Base-by-base conservation (phyloP, 2,888 invertebrate species). In the Lasius platythorax region DNA sequence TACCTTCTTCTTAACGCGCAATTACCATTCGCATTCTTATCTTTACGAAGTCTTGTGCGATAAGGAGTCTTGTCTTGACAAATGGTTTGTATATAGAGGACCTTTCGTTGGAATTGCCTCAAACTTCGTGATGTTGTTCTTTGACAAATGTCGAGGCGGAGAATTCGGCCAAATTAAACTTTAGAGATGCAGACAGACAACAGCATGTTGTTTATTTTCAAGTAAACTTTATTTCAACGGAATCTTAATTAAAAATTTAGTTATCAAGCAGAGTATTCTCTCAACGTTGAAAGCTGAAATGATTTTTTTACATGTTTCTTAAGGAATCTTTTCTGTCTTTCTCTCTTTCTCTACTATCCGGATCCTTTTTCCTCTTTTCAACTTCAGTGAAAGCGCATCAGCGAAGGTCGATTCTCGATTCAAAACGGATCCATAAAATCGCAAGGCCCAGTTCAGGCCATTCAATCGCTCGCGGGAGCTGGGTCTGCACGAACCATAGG, bases 391-490 rank as follows among this genome's bases (percentile, higher is more conserved):
- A 91, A 90, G 87, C 85, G 87, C 86, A 85, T 87, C 88, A 87
- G 87, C 87, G 84, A 68, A 83, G 76, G 74, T 72, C 83, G 87
- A 78, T 86, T 84, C 76, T 78, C 85, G 87, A 89, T 85, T 85
- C 85, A 64, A 67, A 46, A 40, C 40, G 72, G 85, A 89, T 89
- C 81, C 87, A 82, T 87, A 85, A 92, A 92, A 92, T 92, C 86
- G 90, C 87, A 86, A 83, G 66, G 86, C 87, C 90, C 87, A 90
- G 92, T 92, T 92, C 37, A 37, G 37, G 37, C 37, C 37, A 37
- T 37, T 37, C 89, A 91, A 92, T 91, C 90, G 87, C 76, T 86
- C 87, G 84, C 79, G 88, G 85, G 82, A 87, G 30, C 58, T 63
- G 37, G 11, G 23, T 40, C 37, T 75, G 53, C 11, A 63, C 53